A percentile compares a stretch with the other conserved stretches of the same genome.
These are phyloP conservation scores for Oligia fasciuncula DNA, from an alignment of 2,888 invertebrate species.

Conservation along the genomic window DNA sequence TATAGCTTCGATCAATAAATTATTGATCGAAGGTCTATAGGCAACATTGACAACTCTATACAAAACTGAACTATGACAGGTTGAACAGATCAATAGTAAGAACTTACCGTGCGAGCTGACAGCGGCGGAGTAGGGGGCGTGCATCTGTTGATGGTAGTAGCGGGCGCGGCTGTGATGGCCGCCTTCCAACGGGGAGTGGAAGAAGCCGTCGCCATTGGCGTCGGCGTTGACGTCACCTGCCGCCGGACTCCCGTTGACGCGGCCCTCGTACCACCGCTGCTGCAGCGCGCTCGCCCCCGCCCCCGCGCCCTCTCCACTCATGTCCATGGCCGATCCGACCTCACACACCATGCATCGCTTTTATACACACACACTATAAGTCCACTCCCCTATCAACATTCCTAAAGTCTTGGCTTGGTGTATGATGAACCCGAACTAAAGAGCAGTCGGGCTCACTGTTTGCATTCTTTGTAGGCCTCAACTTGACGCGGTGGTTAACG, in stretches of 20 bases:
- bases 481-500: constrained; percentile 65
- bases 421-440: constrained; percentile 69
- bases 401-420: constrained; percentile 73
- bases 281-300: constrained; percentile 85
- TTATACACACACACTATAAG: constrained; percentile 87
- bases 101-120: constrained; percentile 89
- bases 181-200: constrained; percentile 89
- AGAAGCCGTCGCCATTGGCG: constrained; percentile 89
- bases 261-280: constrained; percentile 90
- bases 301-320: constrained; percentile 87
- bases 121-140: constrained; percentile 89
- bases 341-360: constrained; percentile 90
- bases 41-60: constrained; percentile 17
- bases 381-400: constrained; percentile 87
- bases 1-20: no score
- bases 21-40: no score
- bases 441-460: constrained; percentile 73
- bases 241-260: constrained; percentile 89
- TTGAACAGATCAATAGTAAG: constrained; percentile 11
- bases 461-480: constrained; percentile 70
- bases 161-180: constrained; percentile 89
- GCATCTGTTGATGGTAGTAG: constrained; percentile 90
- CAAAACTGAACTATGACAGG: neutral
- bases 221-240: constrained; percentile 87
- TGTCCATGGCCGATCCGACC: constrained; percentile 87